These are phyloP conservation scores for Prietella phreatophila DNA, from an alignment of 2,113 vertebrate genomes.

Conservation along the genomic window DNA sequence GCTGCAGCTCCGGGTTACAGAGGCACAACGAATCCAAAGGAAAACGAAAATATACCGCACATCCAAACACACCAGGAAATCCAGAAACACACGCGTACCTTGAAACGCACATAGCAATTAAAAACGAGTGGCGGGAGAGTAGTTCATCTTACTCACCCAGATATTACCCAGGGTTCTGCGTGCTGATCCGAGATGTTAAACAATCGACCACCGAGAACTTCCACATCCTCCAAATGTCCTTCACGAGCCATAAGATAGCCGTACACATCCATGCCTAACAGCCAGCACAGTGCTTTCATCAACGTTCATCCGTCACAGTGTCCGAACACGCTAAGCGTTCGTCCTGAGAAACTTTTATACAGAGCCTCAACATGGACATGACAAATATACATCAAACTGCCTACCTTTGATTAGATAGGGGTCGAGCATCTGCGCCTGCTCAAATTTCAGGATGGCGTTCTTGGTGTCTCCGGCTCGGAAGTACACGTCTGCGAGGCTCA, in stretches of 20 bases:
- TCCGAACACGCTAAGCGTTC: background rate
- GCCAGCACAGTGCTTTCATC: background rate
- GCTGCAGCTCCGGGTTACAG: background rate
- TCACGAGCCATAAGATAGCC: constrained; percentile 94
- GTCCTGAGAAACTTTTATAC: background rate
- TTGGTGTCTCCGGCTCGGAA: constrained; percentile 96
- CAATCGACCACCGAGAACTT: constrained; percentile 91
- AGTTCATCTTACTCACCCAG: constrained; percentile 76
- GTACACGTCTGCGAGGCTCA: constrained; percentile 93
- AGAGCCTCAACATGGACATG: no score
- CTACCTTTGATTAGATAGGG: constrained; percentile 95
- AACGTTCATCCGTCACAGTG: background rate
- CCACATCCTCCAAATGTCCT: constrained; percentile 94
- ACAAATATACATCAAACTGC: background rate
- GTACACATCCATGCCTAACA: constrained; percentile 95
- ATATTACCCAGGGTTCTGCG: constrained; percentile 97
- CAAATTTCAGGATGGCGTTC: constrained; percentile 95
- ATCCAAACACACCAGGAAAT: background rate
- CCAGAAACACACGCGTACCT: background rate
- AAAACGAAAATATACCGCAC: background rate
- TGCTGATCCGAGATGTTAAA: constrained; percentile 99
- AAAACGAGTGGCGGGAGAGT: background rate
- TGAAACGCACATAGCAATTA: background rate
- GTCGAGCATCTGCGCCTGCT: constrained; percentile 97
- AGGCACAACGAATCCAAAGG: background rate